Base-by-base conservation (phyloP, 2,888 invertebrate genomes). In the Sinohyriopsis cumingii region DNA sequence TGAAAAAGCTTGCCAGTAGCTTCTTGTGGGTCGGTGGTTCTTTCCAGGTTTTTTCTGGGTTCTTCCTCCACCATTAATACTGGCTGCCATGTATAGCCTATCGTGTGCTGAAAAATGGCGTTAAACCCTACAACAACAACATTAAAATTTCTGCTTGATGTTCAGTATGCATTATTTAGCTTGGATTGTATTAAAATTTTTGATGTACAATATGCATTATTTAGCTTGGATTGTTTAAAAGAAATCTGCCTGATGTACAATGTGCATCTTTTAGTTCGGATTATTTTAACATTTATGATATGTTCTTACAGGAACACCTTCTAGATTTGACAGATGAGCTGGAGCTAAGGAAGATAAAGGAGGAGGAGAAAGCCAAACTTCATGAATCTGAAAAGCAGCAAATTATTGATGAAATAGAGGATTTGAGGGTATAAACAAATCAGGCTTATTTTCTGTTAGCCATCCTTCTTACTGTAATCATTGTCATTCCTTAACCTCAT, bases 321-420 rank as follows among this genome's bases (percentile, higher is more conserved):
- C 70, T 84, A 65, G 83, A 85, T 68, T 71, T 86, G 63, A 82
- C 85, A 56, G 85, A 84, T 75, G 83, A 85, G 69, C 76, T 86
- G 54, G 84, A 85, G 64, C 62, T 82, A 45, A 77, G 84, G 63
- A 84, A 80, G 70, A 67, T 85, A 9, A 67, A 79, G 59, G 83
- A 85, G 64, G 70, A 76, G 20, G 83, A 84, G 68, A 78, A 84
- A 61, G 67, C 77, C 18, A 76, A 76, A 57, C 71, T 72, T 19
- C 83, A 84, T 68, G 77, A 78, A 55, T 69, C 69, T 45, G 83
- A 86, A 62, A 84, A 83, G 63, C 82, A 84, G 60, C 81, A 86
- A 67, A 84, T 86, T 62, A 86, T 86, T 18, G 82, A 83, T 25
- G 85, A 86, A 69, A 84, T 86, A 71, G 84, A 86, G 68, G 84